Conservation (phyloP, 2,888 invertebrate genomes). For the Trissolcus japonicus region DNA sequence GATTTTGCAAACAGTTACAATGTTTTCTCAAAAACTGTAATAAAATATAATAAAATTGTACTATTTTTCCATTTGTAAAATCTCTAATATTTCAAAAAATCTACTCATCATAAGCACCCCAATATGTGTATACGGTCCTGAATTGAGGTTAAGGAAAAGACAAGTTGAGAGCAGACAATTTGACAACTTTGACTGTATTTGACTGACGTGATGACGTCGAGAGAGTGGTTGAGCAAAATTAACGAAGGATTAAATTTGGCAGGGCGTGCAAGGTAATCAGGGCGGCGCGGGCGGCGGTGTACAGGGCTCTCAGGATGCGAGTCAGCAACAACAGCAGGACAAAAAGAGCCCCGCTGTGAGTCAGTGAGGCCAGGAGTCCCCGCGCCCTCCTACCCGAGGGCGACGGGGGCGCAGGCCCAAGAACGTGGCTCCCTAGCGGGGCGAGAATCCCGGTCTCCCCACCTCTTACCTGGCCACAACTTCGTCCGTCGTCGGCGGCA, state of each 20-base stretch:
- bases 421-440: slow-evolving; percentile 77
- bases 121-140: too few relatives aligned
- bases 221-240: slow-evolving; percentile 6
- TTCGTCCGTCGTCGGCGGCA: slow-evolving; percentile 59
- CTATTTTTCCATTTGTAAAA: too few relatives aligned
- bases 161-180: neutral
- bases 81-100: too few relatives aligned
- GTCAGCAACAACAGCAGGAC: slow-evolving; percentile 86
- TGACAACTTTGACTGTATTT: neutral
- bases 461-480: slow-evolving; percentile 67
- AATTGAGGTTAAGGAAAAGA: too few relatives aligned
- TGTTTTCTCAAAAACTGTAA: too few relatives aligned
- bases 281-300: slow-evolving; percentile 74
- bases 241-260: slow-evolving; percentile 25
- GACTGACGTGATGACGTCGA: neutral
- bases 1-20: too few relatives aligned
- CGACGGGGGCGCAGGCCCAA: slow-evolving; percentile 77
- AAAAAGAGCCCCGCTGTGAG: slow-evolving; percentile 90
- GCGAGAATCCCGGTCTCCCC: slow-evolving; percentile 74
- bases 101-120: too few relatives aligned
- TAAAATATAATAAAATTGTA: too few relatives aligned
- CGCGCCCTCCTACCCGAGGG: slow-evolving; percentile 76
- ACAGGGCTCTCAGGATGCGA: slow-evolving; percentile 78
- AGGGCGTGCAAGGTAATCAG: slow-evolving; percentile 76
- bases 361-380: slow-evolving; percentile 82